Conservation (phyloP, 2,888 invertebrate genomes). For the Athetis lepigone region DNA sequence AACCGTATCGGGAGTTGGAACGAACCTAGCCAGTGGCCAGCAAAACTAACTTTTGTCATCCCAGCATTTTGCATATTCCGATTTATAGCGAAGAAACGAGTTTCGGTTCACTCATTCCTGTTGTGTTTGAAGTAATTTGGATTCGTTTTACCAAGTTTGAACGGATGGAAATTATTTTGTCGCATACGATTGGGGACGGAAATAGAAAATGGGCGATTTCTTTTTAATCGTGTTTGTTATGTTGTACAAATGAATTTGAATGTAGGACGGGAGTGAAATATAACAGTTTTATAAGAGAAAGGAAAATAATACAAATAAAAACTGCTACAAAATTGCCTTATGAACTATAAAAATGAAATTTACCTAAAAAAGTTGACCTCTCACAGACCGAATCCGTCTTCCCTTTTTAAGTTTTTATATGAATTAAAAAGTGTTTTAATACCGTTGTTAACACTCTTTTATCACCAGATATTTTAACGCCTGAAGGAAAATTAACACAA, state of each 20-base stretch:
- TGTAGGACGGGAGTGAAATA: constrained; percentile 4
- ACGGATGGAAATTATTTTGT: constrained; percentile 64
- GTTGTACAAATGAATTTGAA: constrained; percentile 20
- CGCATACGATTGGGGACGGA: constrained; percentile 66
- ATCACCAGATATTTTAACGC: neutral
- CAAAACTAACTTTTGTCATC: constrained; percentile 83
- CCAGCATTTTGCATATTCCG: constrained; percentile 75
- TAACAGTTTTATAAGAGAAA: no score
- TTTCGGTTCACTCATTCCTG: constrained; percentile 59
- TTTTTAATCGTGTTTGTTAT: constrained; percentile 26
- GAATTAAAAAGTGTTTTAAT: neutral
- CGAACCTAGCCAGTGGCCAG: constrained; percentile 76
- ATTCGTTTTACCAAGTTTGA: constrained; percentile 57
- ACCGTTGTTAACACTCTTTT: neutral
- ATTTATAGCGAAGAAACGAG: constrained; percentile 70
- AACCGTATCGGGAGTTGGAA: constrained; percentile 85
- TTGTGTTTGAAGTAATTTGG: constrained; percentile 66
- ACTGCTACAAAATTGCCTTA: no score
- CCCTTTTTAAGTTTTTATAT: neutral
- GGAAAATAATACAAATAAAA: no score
- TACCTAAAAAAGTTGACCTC: no score
- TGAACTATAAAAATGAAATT: no score
- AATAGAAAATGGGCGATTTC: constrained; percentile 64
- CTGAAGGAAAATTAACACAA: neutral
- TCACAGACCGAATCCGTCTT: no score